These are phyloP conservation scores for Stenurella melanura DNA, from an alignment of 2,888 invertebrate species.

Conservation along the genomic window DNA sequence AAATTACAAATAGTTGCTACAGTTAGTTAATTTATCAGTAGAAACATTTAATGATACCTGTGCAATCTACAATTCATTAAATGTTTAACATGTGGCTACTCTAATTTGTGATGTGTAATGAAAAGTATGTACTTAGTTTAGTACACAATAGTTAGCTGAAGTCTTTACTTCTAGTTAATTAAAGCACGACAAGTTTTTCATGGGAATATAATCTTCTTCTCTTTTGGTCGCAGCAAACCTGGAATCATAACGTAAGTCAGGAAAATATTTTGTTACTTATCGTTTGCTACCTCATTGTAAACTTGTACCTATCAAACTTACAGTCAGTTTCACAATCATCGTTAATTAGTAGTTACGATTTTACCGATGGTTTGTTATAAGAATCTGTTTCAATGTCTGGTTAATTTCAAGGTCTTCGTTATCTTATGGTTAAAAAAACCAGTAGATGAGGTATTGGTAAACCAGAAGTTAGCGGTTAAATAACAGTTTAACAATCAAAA, in stretches of 20 bases:
- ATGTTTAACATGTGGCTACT: not conserved
- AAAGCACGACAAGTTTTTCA: slow-evolving; percentile 70
- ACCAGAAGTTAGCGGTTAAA: too few species aligned
- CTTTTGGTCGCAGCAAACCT: slow-evolving; percentile 71
- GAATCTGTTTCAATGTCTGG: too few species aligned
- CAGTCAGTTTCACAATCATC: too few species aligned
- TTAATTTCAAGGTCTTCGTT: too few species aligned
- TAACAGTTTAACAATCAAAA: too few species aligned
- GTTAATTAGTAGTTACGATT: too few species aligned
- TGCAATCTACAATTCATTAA: not conserved
- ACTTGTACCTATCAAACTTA: too few species aligned
- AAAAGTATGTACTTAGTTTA: not conserved
- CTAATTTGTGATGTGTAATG: not conserved
- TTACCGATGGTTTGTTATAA: too few species aligned
- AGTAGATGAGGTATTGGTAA: too few species aligned
- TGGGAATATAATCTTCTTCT: slow-evolving; percentile 72
- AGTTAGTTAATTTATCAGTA: not conserved
- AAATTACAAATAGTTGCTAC: not conserved
- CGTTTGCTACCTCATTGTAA: too few species aligned
- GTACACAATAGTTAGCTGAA: not conserved
- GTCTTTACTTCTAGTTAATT: slow-evolving; percentile 47
- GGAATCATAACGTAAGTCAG: slow-evolving; percentile 39
- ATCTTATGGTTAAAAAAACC: too few species aligned
- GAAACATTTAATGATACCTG: not conserved
- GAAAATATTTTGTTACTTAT: not conserved